Conservation (phyloP, 2,888 invertebrate genomes). For the Sclerodermus sp. region DNA sequence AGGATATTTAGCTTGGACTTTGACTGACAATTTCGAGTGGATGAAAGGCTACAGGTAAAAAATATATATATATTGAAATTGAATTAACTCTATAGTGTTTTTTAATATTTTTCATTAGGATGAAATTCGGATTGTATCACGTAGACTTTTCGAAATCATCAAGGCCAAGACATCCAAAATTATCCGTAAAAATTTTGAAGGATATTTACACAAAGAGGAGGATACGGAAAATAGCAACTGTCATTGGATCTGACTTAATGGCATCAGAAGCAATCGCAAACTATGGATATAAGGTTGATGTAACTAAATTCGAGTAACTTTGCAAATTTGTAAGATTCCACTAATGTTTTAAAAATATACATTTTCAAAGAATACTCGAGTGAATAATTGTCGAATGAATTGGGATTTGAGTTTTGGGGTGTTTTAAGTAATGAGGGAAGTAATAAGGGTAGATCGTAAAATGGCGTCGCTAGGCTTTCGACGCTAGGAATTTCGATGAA, state of each 20-base stretch:
- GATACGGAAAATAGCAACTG: neutral
- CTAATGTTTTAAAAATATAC: too few species aligned
- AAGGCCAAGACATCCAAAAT: neutral
- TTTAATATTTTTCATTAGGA: neutral
- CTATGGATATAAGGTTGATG: neutral
- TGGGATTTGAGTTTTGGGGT: neutral
- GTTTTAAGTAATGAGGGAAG: neutral
- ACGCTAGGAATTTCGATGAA: constrained; percentile 29
- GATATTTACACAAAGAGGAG: neutral
- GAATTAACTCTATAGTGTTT: neutral
- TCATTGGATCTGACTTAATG: neutral
- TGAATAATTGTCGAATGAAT: too few species aligned
- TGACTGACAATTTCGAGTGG: constrained; percentile 85
- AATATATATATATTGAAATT: neutral
- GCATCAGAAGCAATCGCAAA: neutral
- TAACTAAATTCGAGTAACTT: too few species aligned
- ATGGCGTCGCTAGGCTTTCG: constrained; percentile 26
- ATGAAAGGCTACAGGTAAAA: constrained; percentile 71
- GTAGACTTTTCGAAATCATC: neutral
- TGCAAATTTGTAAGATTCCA: too few species aligned
- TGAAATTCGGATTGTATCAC: neutral
- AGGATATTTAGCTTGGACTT: constrained; percentile 76
- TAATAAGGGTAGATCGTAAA: neutral
- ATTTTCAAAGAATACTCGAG: too few species aligned
- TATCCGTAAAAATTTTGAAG: neutral